Evolutionary conservation across 1,140 invertebrate species (phyloP).

Genomic region (Drosophila lacertosa): DNA sequence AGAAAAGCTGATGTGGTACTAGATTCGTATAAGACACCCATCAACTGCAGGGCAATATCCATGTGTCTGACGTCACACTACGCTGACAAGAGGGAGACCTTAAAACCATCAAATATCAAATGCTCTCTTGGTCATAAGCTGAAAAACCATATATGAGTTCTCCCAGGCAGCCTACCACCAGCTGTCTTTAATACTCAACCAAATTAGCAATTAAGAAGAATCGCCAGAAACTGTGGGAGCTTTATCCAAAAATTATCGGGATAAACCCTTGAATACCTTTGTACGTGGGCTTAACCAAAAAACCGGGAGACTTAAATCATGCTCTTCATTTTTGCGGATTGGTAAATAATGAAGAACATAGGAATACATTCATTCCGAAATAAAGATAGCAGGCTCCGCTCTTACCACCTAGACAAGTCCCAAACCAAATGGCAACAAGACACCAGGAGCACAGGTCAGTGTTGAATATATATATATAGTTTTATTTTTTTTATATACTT

Average conservation of each 20-base stretch:
- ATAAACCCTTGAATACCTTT: not conserved
- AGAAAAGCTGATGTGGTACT: not conserved
- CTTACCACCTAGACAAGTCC: constrained; percentile 3
- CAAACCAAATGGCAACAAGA: not conserved
- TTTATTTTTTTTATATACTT: too few relatives aligned
- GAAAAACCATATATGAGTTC: not conserved
- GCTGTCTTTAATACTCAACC: not conserved
- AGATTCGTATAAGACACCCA: constrained; percentile 5
- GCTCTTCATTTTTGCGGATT: not conserved
- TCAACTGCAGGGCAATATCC: constrained; percentile 11
- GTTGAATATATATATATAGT: too few relatives aligned
- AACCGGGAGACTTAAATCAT: too few relatives aligned
- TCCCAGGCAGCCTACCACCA: not conserved
- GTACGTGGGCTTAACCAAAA: not conserved
- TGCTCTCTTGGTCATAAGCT: constrained; percentile 7
- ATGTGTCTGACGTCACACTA: constrained; percentile 4
- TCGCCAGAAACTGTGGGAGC: too few relatives aligned
- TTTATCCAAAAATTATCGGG: too few relatives aligned
- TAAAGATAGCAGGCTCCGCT: too few relatives aligned
- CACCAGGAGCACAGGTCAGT: not conserved
- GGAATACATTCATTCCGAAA: not conserved
- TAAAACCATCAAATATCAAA: constrained; percentile 13
- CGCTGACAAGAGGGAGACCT: not conserved
- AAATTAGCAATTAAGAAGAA: too few relatives aligned
- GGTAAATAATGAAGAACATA: not conserved